phyloP scores from a whole-genome alignment of 2,113 vertebrate species.

The Chaenocephalus aceratus region DNA sequence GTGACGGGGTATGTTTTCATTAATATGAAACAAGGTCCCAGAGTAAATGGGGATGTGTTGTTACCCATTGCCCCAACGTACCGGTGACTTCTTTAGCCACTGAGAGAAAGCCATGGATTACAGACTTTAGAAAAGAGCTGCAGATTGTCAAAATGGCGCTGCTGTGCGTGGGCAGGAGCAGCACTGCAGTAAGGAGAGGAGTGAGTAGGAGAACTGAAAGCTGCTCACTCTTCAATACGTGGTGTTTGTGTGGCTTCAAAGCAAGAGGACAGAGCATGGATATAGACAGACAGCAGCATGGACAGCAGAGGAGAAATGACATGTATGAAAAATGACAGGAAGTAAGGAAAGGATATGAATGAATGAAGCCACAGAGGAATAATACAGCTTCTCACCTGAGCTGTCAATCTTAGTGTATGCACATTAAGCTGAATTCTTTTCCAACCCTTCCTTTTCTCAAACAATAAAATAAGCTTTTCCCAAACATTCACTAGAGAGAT shows the following conservation, averaged over 20 bases:
- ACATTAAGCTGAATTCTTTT: neutral
- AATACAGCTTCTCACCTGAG: slow-evolving; percentile 2
- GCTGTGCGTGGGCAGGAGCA: slow-evolving; percentile 74
- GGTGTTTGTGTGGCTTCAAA: slow-evolving; percentile 25
- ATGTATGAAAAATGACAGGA: neutral
- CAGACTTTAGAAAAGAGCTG: slow-evolving; percentile 52
- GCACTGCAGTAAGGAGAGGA: slow-evolving; percentile 65
- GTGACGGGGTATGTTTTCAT: neutral
- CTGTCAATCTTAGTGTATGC: neutral
- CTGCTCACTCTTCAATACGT: slow-evolving; percentile 35
- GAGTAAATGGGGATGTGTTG: neutral
- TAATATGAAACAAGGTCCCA: neutral
- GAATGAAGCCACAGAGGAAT: slow-evolving; percentile 4
- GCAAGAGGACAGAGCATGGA: slow-evolving; percentile 1
- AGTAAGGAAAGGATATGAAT: neutral
- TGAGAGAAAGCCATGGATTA: slow-evolving; percentile 37
- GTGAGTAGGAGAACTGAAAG: slow-evolving; percentile 51
- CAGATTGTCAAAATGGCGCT: slow-evolving; percentile 77
- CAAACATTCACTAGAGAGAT: neutral
- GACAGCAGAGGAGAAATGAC: neutral
- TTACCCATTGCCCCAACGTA: neutral
- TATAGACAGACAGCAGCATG: neutral
- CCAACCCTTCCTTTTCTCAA: neutral
- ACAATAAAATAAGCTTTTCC: neutral
- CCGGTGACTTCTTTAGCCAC: slow-evolving; percentile 42